Evolutionary conservation across 1,140 invertebrate genomes (phyloP), one percentile per base, ranked within the genome.

Genomic region (Bombus polaris): DNA sequence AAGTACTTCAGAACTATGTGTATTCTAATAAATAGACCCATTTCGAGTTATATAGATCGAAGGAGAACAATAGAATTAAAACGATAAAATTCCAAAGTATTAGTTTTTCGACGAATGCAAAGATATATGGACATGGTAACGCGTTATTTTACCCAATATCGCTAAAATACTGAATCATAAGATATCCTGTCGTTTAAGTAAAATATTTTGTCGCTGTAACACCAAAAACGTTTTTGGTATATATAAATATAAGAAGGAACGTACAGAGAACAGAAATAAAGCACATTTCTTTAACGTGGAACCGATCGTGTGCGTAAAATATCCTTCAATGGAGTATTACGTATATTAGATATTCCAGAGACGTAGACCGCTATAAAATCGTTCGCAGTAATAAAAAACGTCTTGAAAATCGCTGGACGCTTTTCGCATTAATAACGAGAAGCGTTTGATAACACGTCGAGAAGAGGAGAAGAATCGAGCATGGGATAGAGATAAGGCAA

Each of bases 371-470:
- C 10, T 32, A 22, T 78, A 65, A 44, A 44, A 78, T 78, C 39
- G 57, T 66, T 39, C n/a, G 18, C 0, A 18, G 37, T 77, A 12
- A 53, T 47, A 37, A 47, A 81, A 37, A 66, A 6, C 15, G 39
- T 32, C 59, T 39, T 32, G 39, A 66, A 76, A 78, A 78, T 39
- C 12, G 18, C 22, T 13, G 9, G 42, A 70, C 47, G n/a, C 66
- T 70, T 71, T 37, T 70, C 66, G 35, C 78, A 71, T 81, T 81
- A 81, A 70, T 81, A 81, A 81, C 78, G 25, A 68, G 32, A 47
- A 57, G 47, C 44, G 35, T 44, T 78, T 65, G 76, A 66, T 44
- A 78, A 44, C 13, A 66, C 28, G 35, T 65, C 18, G 59, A 65
- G 22, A 66, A 35, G n/a, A 75, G 18, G 32, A 59, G 53, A 62